Percentiles rank a stretch among this genome's conserved stretches.
These are phyloP conservation scores for Cataglyphis rosenhaueri DNA, from an alignment of 2,888 invertebrate species.

Conservation along the genomic window DNA sequence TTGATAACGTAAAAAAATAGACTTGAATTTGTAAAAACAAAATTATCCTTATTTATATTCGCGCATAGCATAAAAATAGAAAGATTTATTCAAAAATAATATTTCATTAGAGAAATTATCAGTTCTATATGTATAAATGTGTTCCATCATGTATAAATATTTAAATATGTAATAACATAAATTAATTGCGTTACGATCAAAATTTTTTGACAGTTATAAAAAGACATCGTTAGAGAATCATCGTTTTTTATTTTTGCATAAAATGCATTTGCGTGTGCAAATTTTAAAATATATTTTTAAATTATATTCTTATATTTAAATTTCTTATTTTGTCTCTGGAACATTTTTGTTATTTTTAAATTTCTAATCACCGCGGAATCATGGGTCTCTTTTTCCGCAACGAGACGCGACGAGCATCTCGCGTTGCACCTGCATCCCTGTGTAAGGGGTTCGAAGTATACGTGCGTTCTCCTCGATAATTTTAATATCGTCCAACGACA, in stretches of 20 bases:
- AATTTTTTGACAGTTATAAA: not conserved
- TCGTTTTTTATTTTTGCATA: not conserved
- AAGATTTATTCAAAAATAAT: not conserved
- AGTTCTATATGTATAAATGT: not conserved
- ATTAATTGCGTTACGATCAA: not conserved
- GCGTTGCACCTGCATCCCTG: constrained; percentile 13
- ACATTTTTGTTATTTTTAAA: not conserved
- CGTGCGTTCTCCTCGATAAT: constrained; percentile 39
- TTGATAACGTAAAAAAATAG: not conserved
- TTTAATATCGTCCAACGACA: constrained; percentile 61
- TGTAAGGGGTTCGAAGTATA: constrained; percentile 43
- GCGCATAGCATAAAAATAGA: not conserved
- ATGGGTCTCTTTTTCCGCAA: not conserved
- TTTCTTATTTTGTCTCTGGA: not conserved
- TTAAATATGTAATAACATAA: not conserved
- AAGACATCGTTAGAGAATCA: not conserved
- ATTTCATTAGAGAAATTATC: not conserved
- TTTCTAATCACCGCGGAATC: not conserved
- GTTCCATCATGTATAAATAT: not conserved
- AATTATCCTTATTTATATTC: not conserved
- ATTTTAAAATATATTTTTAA: not conserved
- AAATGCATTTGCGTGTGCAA: not conserved
- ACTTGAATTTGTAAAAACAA: not conserved
- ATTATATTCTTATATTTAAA: not conserved
- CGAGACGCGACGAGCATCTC: not conserved